Base-by-base conservation (phyloP, 2,797 vertebrate species). In the Trachops cirrhosus region DNA sequence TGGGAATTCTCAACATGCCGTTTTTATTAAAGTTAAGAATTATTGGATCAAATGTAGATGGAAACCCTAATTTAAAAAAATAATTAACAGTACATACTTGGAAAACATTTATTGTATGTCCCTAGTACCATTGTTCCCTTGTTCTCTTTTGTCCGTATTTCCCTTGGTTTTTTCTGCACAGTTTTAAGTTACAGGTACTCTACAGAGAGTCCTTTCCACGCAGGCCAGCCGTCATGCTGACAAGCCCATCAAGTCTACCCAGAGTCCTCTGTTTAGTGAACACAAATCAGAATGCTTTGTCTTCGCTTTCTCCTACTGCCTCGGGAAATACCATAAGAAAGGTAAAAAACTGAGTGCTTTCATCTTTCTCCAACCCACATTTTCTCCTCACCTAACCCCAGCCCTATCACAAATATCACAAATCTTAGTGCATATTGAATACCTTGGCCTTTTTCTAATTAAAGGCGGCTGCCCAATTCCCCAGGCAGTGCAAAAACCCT, bases 11-110 rank as follows among this genome's bases (percentile, higher is more conserved):
- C 57, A 97, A 96, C 94, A 97, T 97, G 82, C 86, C 16, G 15
- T 59, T 98, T 98, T 98, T 98, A 97, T 98, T 98, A 98, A 93
- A 74, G 50, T 79, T 97, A 93, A 85, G 83, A 97, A 62, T 97
- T 97, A 97, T 88, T 97, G 90, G 90, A 97, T 97, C 94, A 97
- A 97, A 98, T 96, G 83, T 87, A 96, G 62, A 96, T 95, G 24
- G 87, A 97, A 97, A 97, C 91, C 75, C 39, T 95, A 79, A 96
- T 98, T 96, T 79, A 26, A 77, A 97, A 98, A 98, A 97, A 97
- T 96, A 98, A 98, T 96, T 97, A 97, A 89, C 75, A 97, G 89
- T 84, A 48, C 0, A 2, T 95, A 86, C 85, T 97, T 96, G 54
- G 67, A 96, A 96, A 97, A 89, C 78, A 88, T 80, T 94, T 22